Evolutionary conservation across 2,888 invertebrate genomes (phyloP).

Genomic region (Nymphalis c-album): DNA sequence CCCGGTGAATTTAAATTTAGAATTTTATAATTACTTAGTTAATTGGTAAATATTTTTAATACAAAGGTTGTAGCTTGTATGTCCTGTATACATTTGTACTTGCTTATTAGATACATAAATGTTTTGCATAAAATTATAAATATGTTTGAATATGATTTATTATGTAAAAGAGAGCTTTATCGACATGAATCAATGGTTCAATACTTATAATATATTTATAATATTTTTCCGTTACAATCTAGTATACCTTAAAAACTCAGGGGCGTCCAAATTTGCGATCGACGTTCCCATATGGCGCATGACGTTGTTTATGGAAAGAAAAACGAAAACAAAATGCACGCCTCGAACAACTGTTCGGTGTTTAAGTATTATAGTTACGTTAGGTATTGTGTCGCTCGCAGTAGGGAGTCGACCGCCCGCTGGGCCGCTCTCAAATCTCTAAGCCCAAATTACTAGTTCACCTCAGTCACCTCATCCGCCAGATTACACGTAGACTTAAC

Average conservation of each 20-base stretch:
- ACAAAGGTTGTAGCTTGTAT: neutral
- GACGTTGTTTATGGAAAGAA: conserved; percentile 66
- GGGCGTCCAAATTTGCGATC: conserved; percentile 49
- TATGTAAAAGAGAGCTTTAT: too few species aligned
- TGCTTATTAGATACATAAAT: too few species aligned
- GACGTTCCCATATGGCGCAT: conserved; percentile 61
- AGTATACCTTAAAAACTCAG: conserved; percentile 1
- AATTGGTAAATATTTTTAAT: conserved; percentile 6
- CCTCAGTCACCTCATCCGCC: conserved; percentile 45
- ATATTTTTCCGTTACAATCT: conserved; percentile 28
- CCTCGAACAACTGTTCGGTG: conserved; percentile 63
- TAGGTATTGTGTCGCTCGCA: conserved; percentile 60
- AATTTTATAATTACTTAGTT: conserved; percentile 9
- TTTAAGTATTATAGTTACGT: conserved; percentile 54
- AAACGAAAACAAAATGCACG: conserved; percentile 58
- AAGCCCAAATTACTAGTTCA: conserved; percentile 64
- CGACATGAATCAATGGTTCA: neutral
- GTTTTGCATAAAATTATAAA: too few species aligned
- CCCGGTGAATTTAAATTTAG: conserved; percentile 5
- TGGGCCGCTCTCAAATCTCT: conserved; percentile 65
- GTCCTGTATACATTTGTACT: neutral
- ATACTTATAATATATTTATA: neutral
- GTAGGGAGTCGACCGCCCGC: conserved; percentile 65
- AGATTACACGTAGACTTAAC: conserved; percentile 23
- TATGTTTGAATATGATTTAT: too few species aligned